Evolutionary conservation across 2,797 vertebrate genomes (phyloP).

Genomic region (Epinephelus awoara): DNA sequence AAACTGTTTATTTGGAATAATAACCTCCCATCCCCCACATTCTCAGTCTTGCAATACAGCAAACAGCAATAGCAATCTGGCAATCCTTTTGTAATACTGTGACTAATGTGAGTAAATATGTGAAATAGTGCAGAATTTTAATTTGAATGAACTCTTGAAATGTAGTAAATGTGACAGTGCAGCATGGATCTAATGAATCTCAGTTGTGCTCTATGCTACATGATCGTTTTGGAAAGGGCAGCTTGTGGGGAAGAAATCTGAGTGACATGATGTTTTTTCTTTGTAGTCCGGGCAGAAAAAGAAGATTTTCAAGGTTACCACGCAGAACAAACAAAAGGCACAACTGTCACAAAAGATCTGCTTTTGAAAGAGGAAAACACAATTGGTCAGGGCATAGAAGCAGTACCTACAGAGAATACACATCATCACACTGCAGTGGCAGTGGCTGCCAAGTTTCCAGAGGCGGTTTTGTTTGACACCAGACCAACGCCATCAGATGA

Average conservation of each 20-base stretch:
- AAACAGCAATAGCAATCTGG: neutral
- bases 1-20: neutral
- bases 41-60: neutral
- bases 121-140: neutral
- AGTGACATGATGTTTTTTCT: slow-evolving; percentile 48
- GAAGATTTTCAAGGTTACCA: slow-evolving; percentile 65
- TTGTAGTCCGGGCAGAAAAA: slow-evolving; percentile 51
- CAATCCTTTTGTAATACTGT: neutral
- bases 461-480: slow-evolving; percentile 57
- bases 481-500: slow-evolving; percentile 39
- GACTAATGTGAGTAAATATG: neutral
- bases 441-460: slow-evolving; percentile 51
- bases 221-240: slow-evolving; percentile 1
- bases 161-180: neutral
- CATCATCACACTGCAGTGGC: slow-evolving; percentile 34
- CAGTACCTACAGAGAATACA: slow-evolving; percentile 59
- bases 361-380: slow-evolving; percentile 58
- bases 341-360: slow-evolving; percentile 64
- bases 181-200: neutral
- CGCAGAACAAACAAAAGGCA: slow-evolving; percentile 62
- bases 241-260: slow-evolving; percentile 15
- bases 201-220: neutral
- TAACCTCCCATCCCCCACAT: neutral
- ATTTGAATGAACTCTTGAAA: neutral
- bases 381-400: slow-evolving; percentile 50